phyloP scores from a whole-genome alignment of 1,140 invertebrate species.

The Zaprionus ghesquierei region DNA sequence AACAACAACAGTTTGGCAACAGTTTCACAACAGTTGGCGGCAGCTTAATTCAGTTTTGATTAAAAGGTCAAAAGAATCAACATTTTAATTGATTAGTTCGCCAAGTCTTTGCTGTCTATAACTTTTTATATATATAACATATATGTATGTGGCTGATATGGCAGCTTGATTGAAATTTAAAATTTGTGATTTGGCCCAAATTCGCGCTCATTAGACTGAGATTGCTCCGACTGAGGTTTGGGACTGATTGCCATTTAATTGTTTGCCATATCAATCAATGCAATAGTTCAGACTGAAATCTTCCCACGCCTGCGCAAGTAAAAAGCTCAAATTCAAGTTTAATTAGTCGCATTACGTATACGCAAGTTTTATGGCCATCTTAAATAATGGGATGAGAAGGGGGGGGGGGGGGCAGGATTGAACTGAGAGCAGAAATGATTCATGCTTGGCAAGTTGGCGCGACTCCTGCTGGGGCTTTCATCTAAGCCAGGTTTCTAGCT shows the following conservation, averaged over 20 bases:
- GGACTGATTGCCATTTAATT: slow-evolving; percentile 40
- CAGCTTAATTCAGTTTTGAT: slow-evolving; percentile 69
- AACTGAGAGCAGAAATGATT: slow-evolving; percentile 61
- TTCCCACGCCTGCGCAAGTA: slow-evolving; percentile 34
- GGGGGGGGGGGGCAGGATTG: slow-evolving; percentile 3
- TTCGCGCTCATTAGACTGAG: not conserved
- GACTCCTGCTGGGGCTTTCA: slow-evolving; percentile 67
- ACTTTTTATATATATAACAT: not conserved
- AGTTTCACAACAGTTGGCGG: not conserved
- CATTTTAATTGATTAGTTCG: not conserved
- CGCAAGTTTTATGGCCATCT: slow-evolving; percentile 38
- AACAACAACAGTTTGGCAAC: not conserved
- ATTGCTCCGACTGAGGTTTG: not conserved
- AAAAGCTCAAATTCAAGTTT: slow-evolving; percentile 61
- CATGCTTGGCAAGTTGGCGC: slow-evolving; percentile 39
- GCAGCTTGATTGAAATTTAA: not conserved
- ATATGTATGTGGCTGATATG: not conserved
- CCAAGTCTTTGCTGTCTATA: not conserved
- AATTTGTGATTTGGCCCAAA: not conserved
- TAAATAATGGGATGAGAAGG: not conserved
- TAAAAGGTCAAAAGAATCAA: slow-evolving; percentile 8
- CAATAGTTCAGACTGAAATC: slow-evolving; percentile 19
- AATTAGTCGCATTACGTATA: slow-evolving; percentile 78
- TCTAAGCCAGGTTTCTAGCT: slow-evolving; percentile 30
- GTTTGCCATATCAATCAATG: slow-evolving; percentile 40